Conservation (phyloP, 2,888 invertebrate genomes). For the Gryllus longicercus region DNA sequence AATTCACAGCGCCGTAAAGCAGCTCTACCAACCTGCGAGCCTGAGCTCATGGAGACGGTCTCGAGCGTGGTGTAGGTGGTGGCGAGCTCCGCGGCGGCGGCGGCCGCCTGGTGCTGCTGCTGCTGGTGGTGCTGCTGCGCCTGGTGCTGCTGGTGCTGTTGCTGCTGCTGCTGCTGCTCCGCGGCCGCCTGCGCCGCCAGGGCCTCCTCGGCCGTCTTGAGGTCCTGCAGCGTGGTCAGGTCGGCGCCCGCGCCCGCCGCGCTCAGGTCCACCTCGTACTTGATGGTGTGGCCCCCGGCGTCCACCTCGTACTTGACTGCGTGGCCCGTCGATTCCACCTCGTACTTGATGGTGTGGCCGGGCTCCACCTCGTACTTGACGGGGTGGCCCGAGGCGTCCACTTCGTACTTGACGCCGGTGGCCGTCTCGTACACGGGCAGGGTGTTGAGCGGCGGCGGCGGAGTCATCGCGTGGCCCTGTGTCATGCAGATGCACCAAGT, state of each 20-base stretch:
- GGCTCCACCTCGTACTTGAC: background rate
- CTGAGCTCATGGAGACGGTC: constrained; percentile 51
- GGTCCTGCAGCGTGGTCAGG: background rate
- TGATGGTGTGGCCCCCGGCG: background rate
- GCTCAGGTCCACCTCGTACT: background rate
- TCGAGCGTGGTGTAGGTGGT: constrained; percentile 62
- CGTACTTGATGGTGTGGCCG: background rate
- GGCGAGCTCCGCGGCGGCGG: background rate
- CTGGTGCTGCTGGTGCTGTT: no score
- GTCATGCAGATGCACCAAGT: no score
- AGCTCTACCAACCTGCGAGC: background rate
- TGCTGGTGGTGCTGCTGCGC: constrained; percentile 21
- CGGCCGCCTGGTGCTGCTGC: constrained; percentile 22
- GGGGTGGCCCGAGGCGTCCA: background rate
- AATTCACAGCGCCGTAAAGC: no score
- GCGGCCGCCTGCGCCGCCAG: background rate
- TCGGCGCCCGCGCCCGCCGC: background rate
- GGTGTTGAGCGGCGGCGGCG: no score
- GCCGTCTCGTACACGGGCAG: no score
- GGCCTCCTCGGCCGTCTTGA: background rate
- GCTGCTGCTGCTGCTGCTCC: background rate
- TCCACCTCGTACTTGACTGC: background rate
- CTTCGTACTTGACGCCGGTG: background rate
- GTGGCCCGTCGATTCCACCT: background rate
- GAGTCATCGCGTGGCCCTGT: no score